Base-by-base conservation (phyloP, 2,113 vertebrate species). In the Pongo pygmaeus region DNA sequence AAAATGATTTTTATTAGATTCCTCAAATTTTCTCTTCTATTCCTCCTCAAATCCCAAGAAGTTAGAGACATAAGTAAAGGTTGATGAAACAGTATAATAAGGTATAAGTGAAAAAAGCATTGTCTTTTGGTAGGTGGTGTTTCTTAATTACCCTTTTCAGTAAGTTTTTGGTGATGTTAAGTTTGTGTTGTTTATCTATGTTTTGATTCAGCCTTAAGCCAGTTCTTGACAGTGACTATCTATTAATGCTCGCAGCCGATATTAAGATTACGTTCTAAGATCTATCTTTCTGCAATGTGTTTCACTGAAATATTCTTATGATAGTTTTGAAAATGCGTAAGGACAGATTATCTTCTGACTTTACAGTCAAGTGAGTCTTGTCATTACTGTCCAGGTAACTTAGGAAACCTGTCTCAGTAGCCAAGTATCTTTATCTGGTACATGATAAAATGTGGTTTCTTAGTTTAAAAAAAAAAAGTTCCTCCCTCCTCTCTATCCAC, bases 281-380 rank as follows among this genome's bases (percentile, higher is more conserved):
- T 74, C 48, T 96, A 25, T 84, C 35, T 94, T 84, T 92, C 80
- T 97, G 96, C 97, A 98, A 96, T 97, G 70, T 50, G 8, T 67
- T 96, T 96, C 38, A 94, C 78, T 95, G 92, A 92, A 94, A 64
- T 96, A 81, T 69, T 89, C 85, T 96, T 46, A 35, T 93, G 96
- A 74, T 92, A 77, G 55, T 92, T 96, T 61, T 87, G 95, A 94
- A 97, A 97, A 96, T 94, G 61, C 59, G 30, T 80, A 90, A 96
- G 84, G 81, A 89, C 85, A 64, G 61, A 46, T 98, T 95, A 84
- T 48, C 69, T 94, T 97, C 75, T 52, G 59, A 96, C 0, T 17
- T 25, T 55, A 96, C 97, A 96, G 98, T 97, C 84, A 98, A 98
- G 97, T 96, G 84, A 94, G 88, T 84, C 84, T 97, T 98, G 97